Conservation (phyloP, 2,888 invertebrate genomes). For the Cheilosia pagana region DNA sequence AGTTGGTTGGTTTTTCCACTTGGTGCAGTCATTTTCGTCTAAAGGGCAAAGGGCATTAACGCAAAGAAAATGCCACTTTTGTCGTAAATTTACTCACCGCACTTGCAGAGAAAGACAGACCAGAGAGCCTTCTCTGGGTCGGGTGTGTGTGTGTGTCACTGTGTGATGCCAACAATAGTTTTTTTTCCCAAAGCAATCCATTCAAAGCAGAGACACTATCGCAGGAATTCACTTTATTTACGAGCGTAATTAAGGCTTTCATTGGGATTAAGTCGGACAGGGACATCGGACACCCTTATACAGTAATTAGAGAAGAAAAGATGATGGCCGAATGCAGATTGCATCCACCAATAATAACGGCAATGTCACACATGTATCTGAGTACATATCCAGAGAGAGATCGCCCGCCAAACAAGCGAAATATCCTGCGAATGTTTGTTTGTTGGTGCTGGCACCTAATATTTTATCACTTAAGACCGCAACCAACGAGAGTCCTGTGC, state of each 20-base stretch:
- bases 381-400: slow-evolving; percentile 30
- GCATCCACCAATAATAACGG: slow-evolving; percentile 11
- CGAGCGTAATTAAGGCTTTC: slow-evolving; percentile 68
- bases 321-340: slow-evolving; percentile 35
- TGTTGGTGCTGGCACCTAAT: slow-evolving; percentile 56
- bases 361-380: slow-evolving; percentile 58
- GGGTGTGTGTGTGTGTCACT: slow-evolving; percentile 15
- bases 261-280: slow-evolving; percentile 44
- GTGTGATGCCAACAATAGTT: slow-evolving; percentile 55
- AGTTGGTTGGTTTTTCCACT: slow-evolving; percentile 17
- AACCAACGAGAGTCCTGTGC: slow-evolving; percentile 69
- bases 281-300: neutral
- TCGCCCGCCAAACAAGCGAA: slow-evolving; percentile 24
- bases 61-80: slow-evolving; percentile 60
- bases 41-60: slow-evolving; percentile 41
- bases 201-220: slow-evolving; percentile 65
- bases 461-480: slow-evolving; percentile 72
- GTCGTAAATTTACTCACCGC: slow-evolving; percentile 70
- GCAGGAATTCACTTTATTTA: slow-evolving; percentile 71
- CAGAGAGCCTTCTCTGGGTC: slow-evolving; percentile 3
- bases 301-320: slow-evolving; percentile 56
- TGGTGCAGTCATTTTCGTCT: slow-evolving; percentile 61
- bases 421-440: slow-evolving; percentile 34
- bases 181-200: slow-evolving; percentile 58
- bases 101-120: slow-evolving; percentile 11